Evolutionary conservation across 2,888 invertebrate genomes (phyloP).

Genomic region (Sympetrum striolatum): DNA sequence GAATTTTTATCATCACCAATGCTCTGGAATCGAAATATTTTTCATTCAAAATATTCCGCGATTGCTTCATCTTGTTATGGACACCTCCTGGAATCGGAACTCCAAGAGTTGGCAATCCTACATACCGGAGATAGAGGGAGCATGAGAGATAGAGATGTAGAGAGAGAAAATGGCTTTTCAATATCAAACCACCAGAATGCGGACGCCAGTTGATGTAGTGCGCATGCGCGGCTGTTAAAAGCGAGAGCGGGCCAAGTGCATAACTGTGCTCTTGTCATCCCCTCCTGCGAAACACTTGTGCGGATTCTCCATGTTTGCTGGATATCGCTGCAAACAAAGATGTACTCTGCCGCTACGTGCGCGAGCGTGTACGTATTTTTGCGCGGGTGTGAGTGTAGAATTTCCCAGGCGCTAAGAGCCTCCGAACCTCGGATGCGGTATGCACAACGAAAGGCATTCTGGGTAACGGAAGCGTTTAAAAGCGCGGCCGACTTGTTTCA

Average conservation of each 20-base stretch:
- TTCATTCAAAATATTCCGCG: too few relatives aligned
- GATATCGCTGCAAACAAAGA: slow-evolving; percentile 11
- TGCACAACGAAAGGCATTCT: neutral
- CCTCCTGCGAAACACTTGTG: neutral
- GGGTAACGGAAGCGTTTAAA: neutral
- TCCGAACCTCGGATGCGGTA: neutral
- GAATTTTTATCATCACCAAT: too few relatives aligned
- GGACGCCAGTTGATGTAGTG: neutral
- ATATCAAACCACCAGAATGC: neutral
- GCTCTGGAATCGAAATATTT: too few relatives aligned
- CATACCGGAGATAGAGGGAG: neutral
- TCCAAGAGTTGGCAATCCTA: neutral
- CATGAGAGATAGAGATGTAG: neutral
- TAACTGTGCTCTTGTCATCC: neutral
- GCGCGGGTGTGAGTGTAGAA: neutral
- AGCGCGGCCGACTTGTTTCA: neutral
- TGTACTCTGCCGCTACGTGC: neutral
- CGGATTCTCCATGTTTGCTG: neutral
- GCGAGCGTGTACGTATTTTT: neutral
- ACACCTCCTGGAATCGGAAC: too few relatives aligned
- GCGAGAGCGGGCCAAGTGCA: neutral
- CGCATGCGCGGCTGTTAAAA: neutral
- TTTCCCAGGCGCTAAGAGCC: neutral
- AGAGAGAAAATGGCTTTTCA: neutral
- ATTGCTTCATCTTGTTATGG: too few relatives aligned